Percentiles rank a stretch among this genome's conserved stretches.
These are phyloP conservation scores for Drosophila monieri DNA, from an alignment of 2,888 invertebrate genomes.

Conservation along the genomic window DNA sequence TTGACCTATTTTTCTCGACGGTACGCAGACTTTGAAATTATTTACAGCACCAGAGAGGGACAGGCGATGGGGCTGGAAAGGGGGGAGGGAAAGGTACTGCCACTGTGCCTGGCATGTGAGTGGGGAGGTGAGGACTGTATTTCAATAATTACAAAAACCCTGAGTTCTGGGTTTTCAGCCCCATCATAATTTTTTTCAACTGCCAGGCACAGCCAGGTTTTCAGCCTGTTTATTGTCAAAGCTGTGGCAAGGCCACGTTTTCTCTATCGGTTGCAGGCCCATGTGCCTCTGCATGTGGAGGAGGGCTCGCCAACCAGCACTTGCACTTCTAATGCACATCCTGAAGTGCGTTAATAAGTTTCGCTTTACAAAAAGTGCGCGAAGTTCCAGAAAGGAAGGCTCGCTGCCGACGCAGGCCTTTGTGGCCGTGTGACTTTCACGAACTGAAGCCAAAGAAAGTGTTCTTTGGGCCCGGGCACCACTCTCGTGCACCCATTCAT, in stretches of 20 bases:
- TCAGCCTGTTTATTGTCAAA: conserved; percentile 69
- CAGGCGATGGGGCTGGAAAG: conserved; percentile 24
- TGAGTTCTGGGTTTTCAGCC: conserved; percentile 27
- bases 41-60: conserved; percentile 54
- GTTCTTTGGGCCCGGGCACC: background rate
- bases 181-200: conserved; percentile 60
- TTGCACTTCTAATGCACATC: conserved; percentile 60
- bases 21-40: conserved; percentile 67
- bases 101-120: conserved; percentile 32
- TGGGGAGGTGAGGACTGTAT: conserved; percentile 15
- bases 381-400: conserved; percentile 38
- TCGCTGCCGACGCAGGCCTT: conserved; percentile 51
- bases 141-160: conserved; percentile 67
- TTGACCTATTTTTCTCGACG: conserved; percentile 68
- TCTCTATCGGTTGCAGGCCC: conserved; percentile 3
- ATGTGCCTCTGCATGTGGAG: conserved; percentile 22
- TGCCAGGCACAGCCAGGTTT: conserved; percentile 55
- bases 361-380: conserved; percentile 57
- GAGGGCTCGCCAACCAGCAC: conserved; percentile 28
- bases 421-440: conserved; percentile 56
- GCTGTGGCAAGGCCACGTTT: conserved; percentile 63
- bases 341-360: conserved; percentile 78
- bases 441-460: conserved; percentile 22
- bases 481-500: conserved; percentile 14
- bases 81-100: conserved; percentile 14